phyloP scores from a whole-genome alignment of 1,140 invertebrate genomes.

The Aphaenogaster rudis region DNA sequence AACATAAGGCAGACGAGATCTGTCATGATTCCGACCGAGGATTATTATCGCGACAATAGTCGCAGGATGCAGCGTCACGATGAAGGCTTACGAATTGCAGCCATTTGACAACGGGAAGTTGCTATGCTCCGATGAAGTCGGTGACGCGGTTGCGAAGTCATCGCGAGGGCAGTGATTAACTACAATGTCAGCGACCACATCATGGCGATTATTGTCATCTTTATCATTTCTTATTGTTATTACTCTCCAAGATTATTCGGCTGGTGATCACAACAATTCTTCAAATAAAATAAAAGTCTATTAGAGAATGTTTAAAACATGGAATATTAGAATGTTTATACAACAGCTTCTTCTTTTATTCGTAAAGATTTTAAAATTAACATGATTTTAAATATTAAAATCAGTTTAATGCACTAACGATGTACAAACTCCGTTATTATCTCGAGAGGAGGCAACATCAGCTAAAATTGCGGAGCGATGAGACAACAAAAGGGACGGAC shows the following conservation, averaged over 20 bases:
- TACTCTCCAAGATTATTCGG: not conserved
- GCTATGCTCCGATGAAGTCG: conserved; percentile 24
- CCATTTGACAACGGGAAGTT: conserved; percentile 54
- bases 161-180: conserved; percentile 9
- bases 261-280: not conserved
- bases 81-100: conserved; percentile 7
- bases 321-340: not conserved
- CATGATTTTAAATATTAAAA: not conserved
- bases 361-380: conserved; percentile 13
- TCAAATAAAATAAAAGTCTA: not conserved
- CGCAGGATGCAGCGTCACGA: conserved; percentile 50
- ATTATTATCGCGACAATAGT: conserved; percentile 38
- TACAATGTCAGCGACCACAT: not conserved
- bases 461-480: not conserved
- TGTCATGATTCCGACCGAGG: conserved; percentile 45
- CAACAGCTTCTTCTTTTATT: not conserved
- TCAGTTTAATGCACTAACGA: not conserved
- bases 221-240: not conserved
- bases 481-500: conserved; percentile 6
- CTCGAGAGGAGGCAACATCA: not conserved
- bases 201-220: not conserved
- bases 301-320: not conserved
- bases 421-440: not conserved
- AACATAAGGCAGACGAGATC: conserved; percentile 63
- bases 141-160: conserved; percentile 30